These are phyloP conservation scores for Isoperla grammatica DNA, from an alignment of 2,888 invertebrate genomes.

Conservation along the genomic window DNA sequence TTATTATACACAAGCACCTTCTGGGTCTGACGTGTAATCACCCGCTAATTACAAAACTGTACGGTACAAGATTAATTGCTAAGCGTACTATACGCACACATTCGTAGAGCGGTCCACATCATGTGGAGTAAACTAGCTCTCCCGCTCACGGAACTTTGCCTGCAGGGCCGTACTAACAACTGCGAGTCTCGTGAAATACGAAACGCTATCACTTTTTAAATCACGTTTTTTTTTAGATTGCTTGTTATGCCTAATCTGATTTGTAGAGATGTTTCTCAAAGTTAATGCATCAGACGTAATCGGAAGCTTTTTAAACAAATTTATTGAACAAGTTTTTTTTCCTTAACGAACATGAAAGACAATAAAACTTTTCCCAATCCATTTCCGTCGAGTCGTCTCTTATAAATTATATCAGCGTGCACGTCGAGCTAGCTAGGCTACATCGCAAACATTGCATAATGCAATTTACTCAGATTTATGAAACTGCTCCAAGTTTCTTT, in stretches of 20 bases:
- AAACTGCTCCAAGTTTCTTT: no score
- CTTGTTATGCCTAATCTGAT: slow-evolving; percentile 16
- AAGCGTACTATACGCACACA: slow-evolving; percentile 2
- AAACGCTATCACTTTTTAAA: neutral
- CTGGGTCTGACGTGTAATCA: slow-evolving; percentile 26
- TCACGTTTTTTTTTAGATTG: slow-evolving; percentile 1
- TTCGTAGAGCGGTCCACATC: neutral
- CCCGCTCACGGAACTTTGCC: neutral
- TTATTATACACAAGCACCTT: slow-evolving; percentile 21
- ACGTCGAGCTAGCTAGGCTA: no score
- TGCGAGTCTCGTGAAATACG: no score
- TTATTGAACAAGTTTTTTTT: slow-evolving; percentile 16
- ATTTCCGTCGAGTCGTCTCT: neutral
- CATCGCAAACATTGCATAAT: no score
- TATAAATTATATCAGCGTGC: no score
- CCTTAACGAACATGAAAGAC: slow-evolving; percentile 22
- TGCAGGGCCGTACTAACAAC: neutral
- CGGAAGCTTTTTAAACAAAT: slow-evolving; percentile 15
- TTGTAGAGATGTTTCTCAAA: slow-evolving; percentile 8
- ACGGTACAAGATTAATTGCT: slow-evolving; percentile 26
- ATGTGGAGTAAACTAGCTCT: neutral
- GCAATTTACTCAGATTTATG: no score
- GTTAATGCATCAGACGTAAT: slow-evolving; percentile 17
- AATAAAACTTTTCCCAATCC: slow-evolving; percentile 16
- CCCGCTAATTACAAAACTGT: slow-evolving; percentile 28